Conservation (phyloP, 2,113 vertebrate genomes). For the Acrocephalus arundinaceus region DNA sequence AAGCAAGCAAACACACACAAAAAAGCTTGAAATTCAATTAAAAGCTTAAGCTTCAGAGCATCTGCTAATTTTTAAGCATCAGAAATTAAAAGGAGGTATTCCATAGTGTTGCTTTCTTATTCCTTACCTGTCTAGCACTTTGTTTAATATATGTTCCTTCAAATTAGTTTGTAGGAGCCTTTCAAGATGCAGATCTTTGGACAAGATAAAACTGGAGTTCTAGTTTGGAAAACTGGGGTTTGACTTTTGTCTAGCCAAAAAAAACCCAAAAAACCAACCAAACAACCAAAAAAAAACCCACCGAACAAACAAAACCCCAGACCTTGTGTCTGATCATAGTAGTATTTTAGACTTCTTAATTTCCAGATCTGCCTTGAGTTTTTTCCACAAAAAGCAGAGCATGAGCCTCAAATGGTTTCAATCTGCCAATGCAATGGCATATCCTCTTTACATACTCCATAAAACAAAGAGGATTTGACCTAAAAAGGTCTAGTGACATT, state of each 20-base stretch:
- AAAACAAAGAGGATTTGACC: neutral
- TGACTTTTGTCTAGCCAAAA: neutral
- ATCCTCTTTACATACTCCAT: neutral
- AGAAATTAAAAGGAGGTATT: neutral
- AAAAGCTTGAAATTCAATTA: neutral
- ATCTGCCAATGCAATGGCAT: neutral
- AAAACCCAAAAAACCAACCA: neutral
- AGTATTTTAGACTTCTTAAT: neutral
- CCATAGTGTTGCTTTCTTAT: neutral
- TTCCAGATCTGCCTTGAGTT: neutral
- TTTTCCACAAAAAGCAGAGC: neutral
- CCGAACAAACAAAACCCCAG: neutral
- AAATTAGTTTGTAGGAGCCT: neutral
- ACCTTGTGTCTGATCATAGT: neutral
- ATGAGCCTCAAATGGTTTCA: neutral
- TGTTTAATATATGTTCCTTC: neutral
- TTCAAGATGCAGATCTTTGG: neutral
- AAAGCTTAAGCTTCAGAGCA: neutral
- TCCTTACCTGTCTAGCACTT: neutral
- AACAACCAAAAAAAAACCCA: neutral
- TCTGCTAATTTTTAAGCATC: neutral
- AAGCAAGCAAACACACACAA: neutral
- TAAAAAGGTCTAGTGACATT: neutral
- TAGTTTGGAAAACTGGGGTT: neutral
- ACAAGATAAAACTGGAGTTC: neutral